Conservation (phyloP, 2,797 vertebrate genomes). For the Naso thynnoides region DNA sequence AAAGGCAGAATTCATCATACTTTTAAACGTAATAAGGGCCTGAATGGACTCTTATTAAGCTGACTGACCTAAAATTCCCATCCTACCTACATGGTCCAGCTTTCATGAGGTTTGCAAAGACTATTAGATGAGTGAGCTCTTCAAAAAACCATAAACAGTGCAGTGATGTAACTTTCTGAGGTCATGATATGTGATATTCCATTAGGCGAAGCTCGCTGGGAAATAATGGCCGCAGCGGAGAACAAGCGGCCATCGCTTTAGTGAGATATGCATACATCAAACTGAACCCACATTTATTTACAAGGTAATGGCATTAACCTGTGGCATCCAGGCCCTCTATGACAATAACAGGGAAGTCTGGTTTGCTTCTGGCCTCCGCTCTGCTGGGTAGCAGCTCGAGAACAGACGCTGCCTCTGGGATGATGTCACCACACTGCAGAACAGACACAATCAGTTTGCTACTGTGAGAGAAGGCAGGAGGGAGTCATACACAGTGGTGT, state of each 20-base stretch:
- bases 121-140: conserved; percentile 48
- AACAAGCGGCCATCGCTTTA: conserved; percentile 56
- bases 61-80: conserved; percentile 10
- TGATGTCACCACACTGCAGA: conserved; percentile 86
- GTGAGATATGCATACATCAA: conserved; percentile 72
- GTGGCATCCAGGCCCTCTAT: conserved; percentile 96
- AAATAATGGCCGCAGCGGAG: conserved; percentile 73
- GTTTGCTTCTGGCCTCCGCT: conserved; percentile 71
- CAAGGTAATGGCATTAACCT: conserved; percentile 85
- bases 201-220: conserved; percentile 63
- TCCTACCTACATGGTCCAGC: conserved; percentile 1
- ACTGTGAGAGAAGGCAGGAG: conserved; percentile 42
- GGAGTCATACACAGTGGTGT: conserved; percentile 27
- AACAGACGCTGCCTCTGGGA: conserved; percentile 88
- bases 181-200: conserved; percentile 73
- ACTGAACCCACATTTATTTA: conserved; percentile 63
- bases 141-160: conserved; percentile 66
- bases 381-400: conserved; percentile 84
- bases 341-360: conserved; percentile 88
- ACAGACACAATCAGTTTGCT: conserved; percentile 55
- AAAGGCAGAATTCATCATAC: background rate
- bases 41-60: conserved; percentile 27
- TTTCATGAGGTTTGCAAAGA: conserved; percentile 45
- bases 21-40: conserved; percentile 1
- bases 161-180: conserved; percentile 71